Evolutionary conservation across 2,888 invertebrate species (phyloP), one percentile per base, ranked within the genome.

Genomic region (Anarsia innoxiella): DNA sequence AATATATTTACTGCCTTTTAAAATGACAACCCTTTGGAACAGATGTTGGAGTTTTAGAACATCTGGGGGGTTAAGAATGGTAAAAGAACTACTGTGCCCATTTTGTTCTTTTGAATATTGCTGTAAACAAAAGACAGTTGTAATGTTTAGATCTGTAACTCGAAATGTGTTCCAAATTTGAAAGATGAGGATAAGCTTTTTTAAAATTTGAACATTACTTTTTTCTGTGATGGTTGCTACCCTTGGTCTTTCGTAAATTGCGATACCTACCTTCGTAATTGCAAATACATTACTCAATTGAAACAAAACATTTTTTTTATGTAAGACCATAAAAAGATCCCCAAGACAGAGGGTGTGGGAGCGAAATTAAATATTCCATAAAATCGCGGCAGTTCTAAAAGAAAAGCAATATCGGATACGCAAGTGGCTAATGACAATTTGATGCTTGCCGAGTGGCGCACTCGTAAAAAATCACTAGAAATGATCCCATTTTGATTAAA

Each of bases 401-500:
- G 79, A 79, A 83, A 80, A 74, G 79, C 65, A 84, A 83, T 84
- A 83, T 80, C 74, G 69, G 66, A 74, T 74, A 75, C 80, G 75
- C 80, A 70, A 82, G 72, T 78, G 80, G 66, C 78, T 84, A 82
- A 84, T 78, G 83, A 83, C 74, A 61, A 66, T 82, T 82, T 83
- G 80, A 84, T 82, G 71, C 71, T 64, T 62, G 46, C 72, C 60
- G 68, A 77, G 76, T 69, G 78, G 73, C 66, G 65, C 66, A 67
- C 70, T 83, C 83, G 79, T 83, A 82, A 82, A 84, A 80, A 82
- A 80, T 80, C 82, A 82, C 82, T 80, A 77, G 78, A 72, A 79
- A 76, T 77, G 79, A 79, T 79, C 73, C 77, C 68, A 77, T 83
- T 83, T 82, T 84, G 82, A 84, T 84, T 83, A 84, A 83, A 84